Base-by-base conservation (phyloP, 2,797 vertebrate genomes). In the Parambassis ranga region DNA sequence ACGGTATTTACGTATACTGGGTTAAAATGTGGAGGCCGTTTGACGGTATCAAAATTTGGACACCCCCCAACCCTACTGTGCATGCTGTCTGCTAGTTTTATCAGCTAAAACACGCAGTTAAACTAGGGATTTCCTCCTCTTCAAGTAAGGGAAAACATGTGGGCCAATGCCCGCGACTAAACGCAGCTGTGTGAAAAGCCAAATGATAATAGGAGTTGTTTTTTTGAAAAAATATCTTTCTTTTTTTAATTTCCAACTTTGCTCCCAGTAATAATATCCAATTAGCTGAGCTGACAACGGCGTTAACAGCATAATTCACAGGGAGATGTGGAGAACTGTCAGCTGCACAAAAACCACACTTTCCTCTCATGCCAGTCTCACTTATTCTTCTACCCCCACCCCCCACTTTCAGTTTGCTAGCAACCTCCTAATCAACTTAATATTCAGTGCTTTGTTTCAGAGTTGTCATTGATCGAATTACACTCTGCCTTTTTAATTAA, bases 391-490 rank as follows among this genome's bases (percentile, higher is more conserved):
- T 16, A 6, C 36, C 0, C 11, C 18, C 27, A 2, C 4, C 48
- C 37, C 23, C 28, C 15, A 39, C 39, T 44, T 39, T 51, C 31
- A 38, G 48, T 43, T 46, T 9, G 28, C 10, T 22, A 9, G 9
- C 30, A 18, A 15, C 14, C 42, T 63, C 19, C 20, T 55, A 30
- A 56, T 56, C 52, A 41, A 35, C 31, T 52, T 47, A 19, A 41
- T 37, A 47, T 27, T 4, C 31, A 41, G 44, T 56, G 36, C 37
- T 62, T 73, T 63, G 23, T 55, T 59, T 63, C 31, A 47, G 42
- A 75, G 56, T 65, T 56, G 4, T 51, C 42, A 26, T 64, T 63
- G 26, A 37, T 11, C 66, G 65, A 61, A 67, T 65, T 47, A 70
- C 2, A 46, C 24, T 50, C 24, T 24, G 39, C 4, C 10, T 14